phyloP scores from a whole-genome alignment of 2,113 vertebrate genomes.

The Bubo bubo region DNA sequence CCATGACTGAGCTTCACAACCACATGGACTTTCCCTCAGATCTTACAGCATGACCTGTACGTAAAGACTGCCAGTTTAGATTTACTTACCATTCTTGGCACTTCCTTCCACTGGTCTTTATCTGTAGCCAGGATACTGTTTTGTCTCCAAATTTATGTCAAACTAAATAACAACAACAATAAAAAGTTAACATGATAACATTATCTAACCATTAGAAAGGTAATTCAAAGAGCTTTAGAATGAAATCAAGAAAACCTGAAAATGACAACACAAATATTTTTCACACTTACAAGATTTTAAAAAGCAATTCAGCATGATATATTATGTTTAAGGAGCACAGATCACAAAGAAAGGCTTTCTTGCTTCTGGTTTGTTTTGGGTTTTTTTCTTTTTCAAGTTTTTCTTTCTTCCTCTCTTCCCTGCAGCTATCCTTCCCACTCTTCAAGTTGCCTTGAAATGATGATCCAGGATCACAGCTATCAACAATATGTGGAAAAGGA shows the following conservation, averaged over 20 bases:
- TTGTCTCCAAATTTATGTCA: background rate
- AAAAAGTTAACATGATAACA: background rate
- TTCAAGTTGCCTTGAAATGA: background rate
- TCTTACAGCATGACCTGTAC: background rate
- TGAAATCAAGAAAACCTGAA: background rate
- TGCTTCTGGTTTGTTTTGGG: background rate
- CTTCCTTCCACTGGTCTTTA: background rate
- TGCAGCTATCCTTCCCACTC: background rate
- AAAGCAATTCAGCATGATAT: background rate
- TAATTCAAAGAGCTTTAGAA: background rate
- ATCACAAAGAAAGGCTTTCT: background rate
- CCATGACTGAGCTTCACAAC: background rate
- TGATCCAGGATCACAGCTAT: background rate
- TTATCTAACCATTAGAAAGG: background rate
- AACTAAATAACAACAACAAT: background rate
- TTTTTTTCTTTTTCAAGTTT: background rate
- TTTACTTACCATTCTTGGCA: background rate
- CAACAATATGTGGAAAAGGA: background rate
- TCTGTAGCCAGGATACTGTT: background rate
- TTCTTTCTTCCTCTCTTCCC: background rate
- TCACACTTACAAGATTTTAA: background rate
- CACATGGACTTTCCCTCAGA: rapidly evolving
- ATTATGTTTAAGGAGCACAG: background rate
- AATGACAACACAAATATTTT: background rate
- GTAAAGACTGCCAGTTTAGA: background rate